Conservation (phyloP, 2,113 vertebrate species). For the Heterocephalus glaber region DNA sequence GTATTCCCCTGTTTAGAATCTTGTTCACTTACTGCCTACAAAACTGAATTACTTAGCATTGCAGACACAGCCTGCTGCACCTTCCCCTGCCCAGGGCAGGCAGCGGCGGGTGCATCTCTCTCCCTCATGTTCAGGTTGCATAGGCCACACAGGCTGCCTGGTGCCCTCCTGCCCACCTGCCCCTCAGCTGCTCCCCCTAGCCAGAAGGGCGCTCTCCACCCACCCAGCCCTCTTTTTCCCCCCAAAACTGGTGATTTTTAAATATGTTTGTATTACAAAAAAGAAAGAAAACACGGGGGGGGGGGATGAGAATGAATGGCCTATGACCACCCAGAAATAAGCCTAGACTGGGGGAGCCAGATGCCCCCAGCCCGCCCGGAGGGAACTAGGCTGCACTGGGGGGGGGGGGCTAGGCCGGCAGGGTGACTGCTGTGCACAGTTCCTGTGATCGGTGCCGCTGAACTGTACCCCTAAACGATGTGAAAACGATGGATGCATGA, state of each 20-base stretch:
- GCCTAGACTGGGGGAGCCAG: too few species aligned
- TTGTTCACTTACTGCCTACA: not conserved
- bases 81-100: not conserved
- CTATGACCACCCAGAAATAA: not conserved
- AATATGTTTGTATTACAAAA: not conserved
- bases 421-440: not conserved
- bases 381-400: too few species aligned
- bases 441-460: too few species aligned
- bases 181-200: not conserved
- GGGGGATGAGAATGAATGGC: not conserved
- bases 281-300: not conserved
- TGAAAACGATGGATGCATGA: not conserved
- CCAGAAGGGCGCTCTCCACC: not conserved
- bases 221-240: not conserved
- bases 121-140: not conserved
- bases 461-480: not conserved
- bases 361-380: too few species aligned
- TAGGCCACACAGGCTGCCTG: not conserved
- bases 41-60: not conserved
- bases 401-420: too few species aligned
- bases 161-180: not conserved
- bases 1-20: not conserved
- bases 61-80: not conserved
- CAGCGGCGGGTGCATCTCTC: not conserved
- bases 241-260: not conserved